phyloP scores from a whole-genome alignment of 2,797 vertebrate genomes.

The Poeciliopsis gracilis region DNA sequence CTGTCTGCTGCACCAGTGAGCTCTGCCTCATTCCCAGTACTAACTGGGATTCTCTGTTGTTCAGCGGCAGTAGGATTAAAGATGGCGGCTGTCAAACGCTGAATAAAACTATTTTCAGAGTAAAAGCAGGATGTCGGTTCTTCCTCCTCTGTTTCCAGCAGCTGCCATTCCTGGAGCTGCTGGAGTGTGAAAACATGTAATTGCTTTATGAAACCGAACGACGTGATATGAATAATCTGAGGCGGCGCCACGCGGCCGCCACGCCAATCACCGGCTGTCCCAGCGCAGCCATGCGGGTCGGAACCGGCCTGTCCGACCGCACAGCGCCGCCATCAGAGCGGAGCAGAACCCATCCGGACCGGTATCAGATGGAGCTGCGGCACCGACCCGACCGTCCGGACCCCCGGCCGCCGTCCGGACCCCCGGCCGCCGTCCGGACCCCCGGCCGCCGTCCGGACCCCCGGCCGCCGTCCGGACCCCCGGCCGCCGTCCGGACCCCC shows the following conservation, averaged over 20 bases:
- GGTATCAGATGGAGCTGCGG: conserved; percentile 58
- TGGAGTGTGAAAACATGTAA: conserved; percentile 80
- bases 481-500: neutral
- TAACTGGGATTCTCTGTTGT: neutral
- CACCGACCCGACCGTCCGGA: conserved; percentile 24
- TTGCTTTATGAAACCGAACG: conserved; percentile 81
- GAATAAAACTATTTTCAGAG: too few relatives aligned
- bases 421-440: too few relatives aligned
- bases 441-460: too few relatives aligned
- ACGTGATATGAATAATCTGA: conserved; percentile 82
- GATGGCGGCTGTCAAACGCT: neutral
- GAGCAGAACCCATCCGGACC: conserved; percentile 43
- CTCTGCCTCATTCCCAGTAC: neutral
- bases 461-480: too few relatives aligned
- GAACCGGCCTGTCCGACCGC: conserved; percentile 70
- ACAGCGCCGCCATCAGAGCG: conserved; percentile 64
- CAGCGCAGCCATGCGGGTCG: conserved; percentile 60
- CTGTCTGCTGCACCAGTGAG: neutral
- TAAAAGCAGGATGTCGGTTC: too few relatives aligned
- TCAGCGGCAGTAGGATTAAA: neutral
- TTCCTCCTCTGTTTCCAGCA: conserved; percentile 56
- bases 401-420: neutral
- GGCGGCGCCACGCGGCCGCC: conserved; percentile 58
- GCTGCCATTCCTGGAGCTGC: conserved; percentile 78
- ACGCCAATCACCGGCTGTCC: conserved; percentile 71